Evolutionary conservation across 2,888 invertebrate species (phyloP), one percentile per base, ranked within the genome.

Genomic region (Elaeidobius kamerunicus): DNA sequence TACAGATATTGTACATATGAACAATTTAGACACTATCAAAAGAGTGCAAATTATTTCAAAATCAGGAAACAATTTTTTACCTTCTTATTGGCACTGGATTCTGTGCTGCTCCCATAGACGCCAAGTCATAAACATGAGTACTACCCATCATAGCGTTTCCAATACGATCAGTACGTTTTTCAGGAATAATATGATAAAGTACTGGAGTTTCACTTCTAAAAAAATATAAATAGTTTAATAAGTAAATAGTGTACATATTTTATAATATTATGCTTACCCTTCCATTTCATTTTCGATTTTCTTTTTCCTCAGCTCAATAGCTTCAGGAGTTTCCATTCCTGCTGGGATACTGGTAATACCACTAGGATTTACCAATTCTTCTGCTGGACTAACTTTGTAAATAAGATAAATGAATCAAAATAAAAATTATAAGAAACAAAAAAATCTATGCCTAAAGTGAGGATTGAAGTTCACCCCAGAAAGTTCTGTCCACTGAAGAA

Each of bases 281-380:
- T 99, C 99, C 84, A 92, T 90, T 72, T 96, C 95, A 55, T 85
- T 88, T 73, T 97, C 97, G 57, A 94, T 91, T 70, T 96, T 93
- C 75, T 92, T 90, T 78, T 99, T 99, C 60, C 99, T 80, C 60
- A 99, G 78, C 72, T 99, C 99, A 67, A 99, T 99, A 61, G 94
- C 92, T 71, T 99, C 98, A 0, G 99, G 99, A 0, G 99, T 99
- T 76, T 99, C 98, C 76, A 98, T 83, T 53, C 97, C 97, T 40
- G 93, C 88, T 11, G 96, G 94, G 49, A 96, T 89, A 57, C 84
- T 85, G 30, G 90, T 87, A 61, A 94, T 83, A 28, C 97, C 96
- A 60, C 94, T 91, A 0, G 96, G 96, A n/a, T 96, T 97, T 14
- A 91, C 89, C 40, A 96, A 77, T 1, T 93, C 93, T 74, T 92